phyloP scores from a whole-genome alignment of 35 echinoderm and acorn worm species.

The Lytechinus variegatus region DNA sequence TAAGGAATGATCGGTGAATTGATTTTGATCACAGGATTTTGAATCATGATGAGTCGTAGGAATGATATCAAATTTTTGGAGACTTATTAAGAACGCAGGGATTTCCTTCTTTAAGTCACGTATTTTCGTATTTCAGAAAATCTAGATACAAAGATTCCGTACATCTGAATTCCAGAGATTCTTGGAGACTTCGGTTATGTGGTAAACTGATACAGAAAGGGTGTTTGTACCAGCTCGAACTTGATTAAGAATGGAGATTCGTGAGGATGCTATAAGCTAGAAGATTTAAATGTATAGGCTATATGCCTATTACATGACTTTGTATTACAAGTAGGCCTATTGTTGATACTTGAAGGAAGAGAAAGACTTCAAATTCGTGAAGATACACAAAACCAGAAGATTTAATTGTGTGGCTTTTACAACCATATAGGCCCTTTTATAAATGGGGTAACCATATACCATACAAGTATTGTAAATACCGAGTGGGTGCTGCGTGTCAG shows the following conservation, averaged over 20 bases:
- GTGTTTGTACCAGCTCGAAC: not conserved
- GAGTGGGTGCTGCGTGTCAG: too few relatives aligned
- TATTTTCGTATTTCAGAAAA: not conserved
- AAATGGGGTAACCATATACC: too few relatives aligned
- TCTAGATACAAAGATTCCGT: not conserved
- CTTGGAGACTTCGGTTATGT: not conserved
- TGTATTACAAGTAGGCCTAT: too few relatives aligned
- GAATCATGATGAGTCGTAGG: not conserved
- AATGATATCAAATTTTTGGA: not conserved
- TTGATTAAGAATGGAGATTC: not conserved
- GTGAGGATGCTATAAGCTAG: not conserved
- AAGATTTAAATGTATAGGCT: too few relatives aligned
- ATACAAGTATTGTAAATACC: too few relatives aligned
- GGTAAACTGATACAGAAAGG: not conserved
- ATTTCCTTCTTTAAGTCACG: not conserved
- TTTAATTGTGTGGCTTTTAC: too few relatives aligned
- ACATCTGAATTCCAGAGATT: not conserved
- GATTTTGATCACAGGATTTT: not conserved
- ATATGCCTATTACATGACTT: too few relatives aligned
- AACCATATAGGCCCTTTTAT: too few relatives aligned
- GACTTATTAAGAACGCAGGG: not conserved
- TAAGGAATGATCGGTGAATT: not conserved
- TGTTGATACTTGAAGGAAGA: too few relatives aligned
- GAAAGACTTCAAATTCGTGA: too few relatives aligned
- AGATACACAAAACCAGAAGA: too few relatives aligned